Base-by-base conservation (phyloP, 2,888 invertebrate species). In the Drosophila eohydei region DNA sequence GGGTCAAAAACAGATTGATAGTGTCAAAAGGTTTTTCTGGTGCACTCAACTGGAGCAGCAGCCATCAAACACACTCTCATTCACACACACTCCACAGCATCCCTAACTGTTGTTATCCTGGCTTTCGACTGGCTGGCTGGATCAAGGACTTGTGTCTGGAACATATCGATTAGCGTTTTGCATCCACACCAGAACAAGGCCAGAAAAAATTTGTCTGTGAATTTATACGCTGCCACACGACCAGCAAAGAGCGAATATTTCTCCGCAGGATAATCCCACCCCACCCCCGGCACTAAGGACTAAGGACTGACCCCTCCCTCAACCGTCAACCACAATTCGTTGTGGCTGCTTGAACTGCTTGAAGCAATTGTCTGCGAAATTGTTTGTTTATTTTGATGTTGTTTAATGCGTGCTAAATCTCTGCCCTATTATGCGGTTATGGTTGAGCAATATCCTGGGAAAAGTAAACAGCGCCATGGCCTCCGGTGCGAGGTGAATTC, bases 341-440 rank as follows among this genome's bases (percentile, higher is more conserved):
- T 78, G 80, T 68, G 65, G 76, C 72, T 76, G 69, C 51, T 78
- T 56, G 58, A 65, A 77, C 71, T 65, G 72, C 76, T 81, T 74
- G 48, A 65, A 71, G 71, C 86, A 86, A 88, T 87, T 88, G 84
- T 83, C 82, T 87, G 86, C 82, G 66, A 86, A 86, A 82, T 79
- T 81, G 79, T 82, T 80, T 89, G 80, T 90, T 90, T 89, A 76
- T 88, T 89, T 89, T 87, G 85, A 89, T 88, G 81, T 75, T 88
- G 79, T 75, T 75, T 75, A 84, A 83, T 82, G 81, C 82, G 83
- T 77, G 76, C 74, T 75, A 85, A 90, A 78, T 81, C 77, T 69
- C 61, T 55, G 72, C 41, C 61, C 71, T 73, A 70, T 76, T 62
- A 70, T 78, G 76, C 61, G 75, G 68, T 79, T 73, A 64, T 68